Evolutionary conservation across 2,888 invertebrate species (phyloP), one percentile per base, ranked within the genome.

Genomic region (Hemistola chrysoprasaria): DNA sequence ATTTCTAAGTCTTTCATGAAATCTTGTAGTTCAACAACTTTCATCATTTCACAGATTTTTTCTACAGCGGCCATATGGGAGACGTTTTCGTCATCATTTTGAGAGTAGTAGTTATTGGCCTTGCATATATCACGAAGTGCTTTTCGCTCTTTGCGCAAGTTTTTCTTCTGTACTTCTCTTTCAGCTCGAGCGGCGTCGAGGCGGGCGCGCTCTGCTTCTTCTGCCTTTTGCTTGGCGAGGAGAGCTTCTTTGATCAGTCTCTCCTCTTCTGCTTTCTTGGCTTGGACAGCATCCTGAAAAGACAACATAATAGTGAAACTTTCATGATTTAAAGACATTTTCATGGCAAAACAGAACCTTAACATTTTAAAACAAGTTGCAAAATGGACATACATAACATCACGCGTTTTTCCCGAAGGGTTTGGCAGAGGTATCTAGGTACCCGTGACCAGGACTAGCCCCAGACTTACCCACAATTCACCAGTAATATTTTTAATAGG

Each of bases 51-150:
- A 74, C 97, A 97, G 34, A 98, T 91, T 76, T 95, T 95, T 70
- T 99, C 98, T 1, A 97, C 92, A n/a, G 95, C 95, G 24, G 96
- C 94, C 95, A 98, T 95, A 66, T 97, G 93, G 30, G 91, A 86
- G 1, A 98, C 91, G 44, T 91, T 91, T 72, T 96, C 95, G 11
- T 92, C 91, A 8, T 94, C 93, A 62, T 91, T 91, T 65, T 34
- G 88, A 3, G 92, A 84, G 76, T 93, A 98, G 71, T 97, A 98
- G 74, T 96, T 93, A 57, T 93, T 93, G 3, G 93, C 90, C 88
- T 95, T 96, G 65, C 95, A 95, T 24, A 93, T 74, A 65, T 95
- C 96, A 31, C 97, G 80, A 2, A 97, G 82, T 0, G 90, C 79
- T 78, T 98, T 98, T 7, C 95, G 90, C 74, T 98, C 97, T 66